Base-by-base conservation (phyloP, 2,113 vertebrate genomes). In the Pollachius pollachius region DNA sequence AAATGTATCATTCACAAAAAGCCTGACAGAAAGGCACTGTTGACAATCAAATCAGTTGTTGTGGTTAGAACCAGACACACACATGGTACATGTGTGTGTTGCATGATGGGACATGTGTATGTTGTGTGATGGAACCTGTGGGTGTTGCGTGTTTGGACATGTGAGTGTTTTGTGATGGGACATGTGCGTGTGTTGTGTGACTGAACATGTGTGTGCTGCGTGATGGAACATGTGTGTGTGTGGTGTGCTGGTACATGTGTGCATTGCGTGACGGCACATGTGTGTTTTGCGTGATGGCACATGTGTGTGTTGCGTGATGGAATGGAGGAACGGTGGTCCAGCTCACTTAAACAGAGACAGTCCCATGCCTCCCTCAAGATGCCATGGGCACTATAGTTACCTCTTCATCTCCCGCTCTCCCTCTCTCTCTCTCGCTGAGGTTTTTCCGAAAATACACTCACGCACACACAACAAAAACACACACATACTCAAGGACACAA, bases 341-440 rank as follows among this genome's bases (percentile, higher is more conserved):
- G 87, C 84, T 88, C 81, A 90, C 62, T 87, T 91, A 91, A 92
- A 88, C 86, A 89, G 89, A 65, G 87, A 23, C 89, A 88, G 89
- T 91, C 91, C 91, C 88, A 88, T 90, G 87, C 88, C 84, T 30
- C 30, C 82, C 60, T 78, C 66, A 85, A 87, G 83, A 90, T 81
- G 84, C 90, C 88, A 89, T 66, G 68, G 85, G 89, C 90, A 87
- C 88, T 71, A 87, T 79, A 76, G 83, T 75, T 76, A 80, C 80
- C 73, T 76, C 27, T 73, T 83, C 69, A 82, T 76, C 80, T 78
- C 85, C 71, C 59, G 48, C 69, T 84, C 74, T 85, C 82, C 88
- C 76, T 71, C 84, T 85, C 27, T 27, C 4, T 27, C 37, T 71
- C 63, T 65, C 62, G 65, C 73, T 69, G 71, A 52, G 57, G 60